Conservation (phyloP, 2,113 vertebrate genomes). For the Actenoides hombroni region DNA sequence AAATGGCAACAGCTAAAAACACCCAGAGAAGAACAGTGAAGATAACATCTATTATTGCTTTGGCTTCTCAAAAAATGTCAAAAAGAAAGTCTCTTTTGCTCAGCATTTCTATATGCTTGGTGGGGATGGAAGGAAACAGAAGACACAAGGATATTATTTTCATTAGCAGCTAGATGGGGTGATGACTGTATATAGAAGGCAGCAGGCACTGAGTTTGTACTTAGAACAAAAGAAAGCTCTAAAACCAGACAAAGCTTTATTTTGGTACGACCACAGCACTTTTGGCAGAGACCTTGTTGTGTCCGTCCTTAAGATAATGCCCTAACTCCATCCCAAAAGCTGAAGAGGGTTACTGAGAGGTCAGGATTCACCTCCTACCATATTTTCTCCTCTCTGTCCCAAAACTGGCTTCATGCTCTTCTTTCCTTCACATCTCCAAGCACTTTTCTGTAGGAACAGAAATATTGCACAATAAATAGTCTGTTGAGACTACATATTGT, state of each 20-base stretch:
- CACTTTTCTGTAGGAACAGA: constrained; percentile 1
- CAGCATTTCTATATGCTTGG: not conserved
- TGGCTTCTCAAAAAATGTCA: constrained; percentile 23
- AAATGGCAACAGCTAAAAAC: constrained; percentile 42
- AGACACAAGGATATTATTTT: not conserved
- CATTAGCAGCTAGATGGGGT: not conserved
- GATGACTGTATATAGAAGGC: not conserved
- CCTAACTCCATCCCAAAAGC: not conserved
- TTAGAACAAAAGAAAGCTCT: constrained; percentile 11
- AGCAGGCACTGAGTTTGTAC: not conserved
- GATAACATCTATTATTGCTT: constrained; percentile 10
- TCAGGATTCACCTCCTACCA: not conserved
- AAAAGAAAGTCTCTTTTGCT: not conserved
- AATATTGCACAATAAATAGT: not conserved
- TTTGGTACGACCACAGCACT: not conserved
- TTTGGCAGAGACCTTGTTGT: not conserved
- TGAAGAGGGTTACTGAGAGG: not conserved
- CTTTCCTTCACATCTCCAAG: not conserved
- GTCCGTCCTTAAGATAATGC: not conserved
- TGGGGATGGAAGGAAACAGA: not conserved
- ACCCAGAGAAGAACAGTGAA: constrained; percentile 22
- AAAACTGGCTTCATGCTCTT: not conserved
- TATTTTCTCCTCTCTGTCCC: not conserved
- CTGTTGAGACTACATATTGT: not conserved
- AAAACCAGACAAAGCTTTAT: constrained; percentile 6